Evolutionary conservation across 1,140 invertebrate species (phyloP), one percentile per base, ranked within the genome.

Genomic region (Drosophila sp.): DNA sequence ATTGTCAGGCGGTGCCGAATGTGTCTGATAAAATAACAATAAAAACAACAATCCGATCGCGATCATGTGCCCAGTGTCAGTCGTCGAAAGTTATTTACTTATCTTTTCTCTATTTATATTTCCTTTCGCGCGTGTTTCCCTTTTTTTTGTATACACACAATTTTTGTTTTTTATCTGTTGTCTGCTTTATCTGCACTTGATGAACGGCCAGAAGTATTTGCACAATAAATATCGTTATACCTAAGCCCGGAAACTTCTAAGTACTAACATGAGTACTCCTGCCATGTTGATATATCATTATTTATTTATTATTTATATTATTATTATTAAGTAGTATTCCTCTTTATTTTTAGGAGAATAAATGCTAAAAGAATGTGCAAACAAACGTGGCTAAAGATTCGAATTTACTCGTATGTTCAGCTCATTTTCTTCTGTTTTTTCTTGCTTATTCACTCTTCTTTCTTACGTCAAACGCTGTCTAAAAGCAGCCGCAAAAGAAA

Each of bases 321-420:
- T 34, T 57, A 36, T 43, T 45, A 36, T 70, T 32, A 14, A 32
- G 32, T 46, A 16, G 29, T 21, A 14, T 40, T 38, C 13, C 14
- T 51, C 6, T 41, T n/a, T 36, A 36, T 14, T 11, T 18, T 54
- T 36, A 0, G 25, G 16, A 7, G 8, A 14, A 57, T 40, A 48
- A 56, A 41, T 59, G 61, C 61, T 76, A 76, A 65, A 72, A 72
- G 48, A 61, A 59, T 59, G 56, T 46, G 62, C 61, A 76, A 76
- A 76, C 36, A 65, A 58, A 66, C 53, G 63, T 59, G 45, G 59
- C 54, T 27, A 48, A 50, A 45, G 25, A 72, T 48, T 65, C 50
- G 54, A 13, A 38, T 54, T 56, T 21, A 27, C 21, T 48, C 14
- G n/a, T n/a, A n/a, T n/a, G n/a, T n/a, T n/a, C n/a, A n/a, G n/a